Conservation (phyloP, 2,797 vertebrate genomes). For the Melanotaenia boesemani region DNA sequence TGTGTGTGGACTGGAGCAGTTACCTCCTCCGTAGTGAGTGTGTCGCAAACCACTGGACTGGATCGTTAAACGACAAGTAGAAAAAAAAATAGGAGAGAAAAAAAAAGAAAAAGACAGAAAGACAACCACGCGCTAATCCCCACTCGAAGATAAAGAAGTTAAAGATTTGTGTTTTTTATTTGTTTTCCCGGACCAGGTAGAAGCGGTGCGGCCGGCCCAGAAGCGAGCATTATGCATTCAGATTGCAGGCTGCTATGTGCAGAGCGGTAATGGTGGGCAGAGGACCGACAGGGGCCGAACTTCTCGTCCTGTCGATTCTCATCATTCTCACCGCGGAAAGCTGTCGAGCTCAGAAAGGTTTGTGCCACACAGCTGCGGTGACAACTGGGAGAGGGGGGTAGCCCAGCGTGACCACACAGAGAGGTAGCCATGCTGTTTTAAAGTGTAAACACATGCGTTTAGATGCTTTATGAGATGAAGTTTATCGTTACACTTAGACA, state of each 20-base stretch:
- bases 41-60: conserved; percentile 71
- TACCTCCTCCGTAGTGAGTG: conserved; percentile 68
- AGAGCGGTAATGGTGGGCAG: conserved; percentile 87
- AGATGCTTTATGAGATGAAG: not conserved
- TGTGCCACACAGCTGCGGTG: conserved; percentile 58
- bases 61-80: conserved; percentile 25
- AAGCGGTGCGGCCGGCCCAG: conserved; percentile 69
- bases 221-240: conserved; percentile 84
- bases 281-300: conserved; percentile 81
- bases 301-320: conserved; percentile 81
- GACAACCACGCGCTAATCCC: conserved; percentile 13
- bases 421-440: conserved; percentile 34
- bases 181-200: conserved; percentile 41
- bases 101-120: conserved; percentile 1
- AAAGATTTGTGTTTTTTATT: not conserved
- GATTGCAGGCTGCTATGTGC: conserved; percentile 86
- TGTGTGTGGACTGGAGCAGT: conserved; percentile 54
- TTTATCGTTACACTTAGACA: conserved; percentile 30
- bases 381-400: conserved; percentile 23
- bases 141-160: conserved; percentile 2
- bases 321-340: conserved; percentile 76
- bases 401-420: conserved; percentile 6
- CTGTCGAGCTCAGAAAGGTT: conserved; percentile 85
- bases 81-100: not conserved
- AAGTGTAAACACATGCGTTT: conserved; percentile 17